phyloP scores from a whole-genome alignment of 1,140 invertebrate genomes.

The Grapholita molesta region DNA sequence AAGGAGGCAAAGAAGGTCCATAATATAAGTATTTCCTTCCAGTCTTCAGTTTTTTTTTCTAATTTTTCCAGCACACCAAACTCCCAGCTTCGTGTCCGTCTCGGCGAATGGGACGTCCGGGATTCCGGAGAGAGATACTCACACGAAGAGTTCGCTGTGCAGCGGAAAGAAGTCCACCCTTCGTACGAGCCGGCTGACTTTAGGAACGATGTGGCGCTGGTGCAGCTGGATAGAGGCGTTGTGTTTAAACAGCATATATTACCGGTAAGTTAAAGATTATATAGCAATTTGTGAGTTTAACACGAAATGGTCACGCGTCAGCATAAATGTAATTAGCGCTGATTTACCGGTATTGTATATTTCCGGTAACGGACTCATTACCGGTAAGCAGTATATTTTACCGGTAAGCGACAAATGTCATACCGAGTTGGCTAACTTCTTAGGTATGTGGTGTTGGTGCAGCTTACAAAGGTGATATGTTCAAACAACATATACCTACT shows the following conservation, averaged over 20 bases:
- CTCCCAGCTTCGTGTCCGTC: conserved; percentile 89
- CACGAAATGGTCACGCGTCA: too few relatives aligned
- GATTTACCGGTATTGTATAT: too few relatives aligned
- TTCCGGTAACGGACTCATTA: too few relatives aligned
- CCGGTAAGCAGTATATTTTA: too few relatives aligned
- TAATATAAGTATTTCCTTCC: background rate
- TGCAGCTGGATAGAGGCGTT: conserved; percentile 88
- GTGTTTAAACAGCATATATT: conserved; percentile 93
- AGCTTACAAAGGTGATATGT: too few relatives aligned
- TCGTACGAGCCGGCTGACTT: conserved; percentile 93
- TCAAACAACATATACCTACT: too few relatives aligned
- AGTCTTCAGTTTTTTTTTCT: background rate
- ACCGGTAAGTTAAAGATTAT: conserved; percentile 86
- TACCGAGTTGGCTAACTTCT: too few relatives aligned
- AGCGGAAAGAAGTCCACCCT: conserved; percentile 93
- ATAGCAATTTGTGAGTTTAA: too few relatives aligned
- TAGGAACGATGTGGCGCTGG: conserved; percentile 92
- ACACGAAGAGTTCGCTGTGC: conserved; percentile 93
- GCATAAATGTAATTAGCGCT: too few relatives aligned
- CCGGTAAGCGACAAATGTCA: too few relatives aligned
- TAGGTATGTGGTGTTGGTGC: too few relatives aligned
- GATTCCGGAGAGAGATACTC: conserved; percentile 88
- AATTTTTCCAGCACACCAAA: conserved; percentile 82
- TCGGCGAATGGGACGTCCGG: conserved; percentile 95
- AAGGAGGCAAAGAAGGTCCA: too few relatives aligned